phyloP scores from a whole-genome alignment of 2,113 vertebrate species.

The Butastur rufipennis region DNA sequence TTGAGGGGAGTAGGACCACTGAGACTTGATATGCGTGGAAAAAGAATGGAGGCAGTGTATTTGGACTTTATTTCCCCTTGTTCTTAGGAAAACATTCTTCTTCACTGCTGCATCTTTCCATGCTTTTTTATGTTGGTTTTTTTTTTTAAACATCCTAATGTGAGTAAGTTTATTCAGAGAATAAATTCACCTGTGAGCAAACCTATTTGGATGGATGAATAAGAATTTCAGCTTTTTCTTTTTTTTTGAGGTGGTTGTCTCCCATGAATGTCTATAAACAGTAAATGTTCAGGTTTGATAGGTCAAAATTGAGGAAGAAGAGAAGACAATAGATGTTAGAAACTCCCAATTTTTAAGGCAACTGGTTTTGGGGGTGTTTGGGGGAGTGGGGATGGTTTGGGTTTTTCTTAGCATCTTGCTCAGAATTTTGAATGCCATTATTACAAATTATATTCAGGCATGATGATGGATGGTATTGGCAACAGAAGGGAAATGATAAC shows the following conservation, averaged over 20 bases:
- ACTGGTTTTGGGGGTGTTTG: neutral
- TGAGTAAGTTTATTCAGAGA: neutral
- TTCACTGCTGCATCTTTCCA: neutral
- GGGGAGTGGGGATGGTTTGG: fast-evolving
- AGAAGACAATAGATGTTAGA: neutral
- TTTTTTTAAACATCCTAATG: neutral
- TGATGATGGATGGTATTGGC: neutral
- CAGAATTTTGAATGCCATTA: neutral
- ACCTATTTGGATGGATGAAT: neutral
- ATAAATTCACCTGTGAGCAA: neutral
- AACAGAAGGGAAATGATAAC: neutral
- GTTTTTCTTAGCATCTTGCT: neutral
- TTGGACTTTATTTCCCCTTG: constrained; percentile 8
- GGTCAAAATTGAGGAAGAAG: neutral
- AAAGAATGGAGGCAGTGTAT: neutral
- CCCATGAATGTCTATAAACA: neutral
- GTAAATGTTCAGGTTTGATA: neutral
- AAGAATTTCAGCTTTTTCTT: neutral
- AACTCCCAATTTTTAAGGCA: neutral
- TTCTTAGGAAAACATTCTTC: neutral
- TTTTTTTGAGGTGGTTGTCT: neutral
- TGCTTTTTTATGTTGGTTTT: neutral
- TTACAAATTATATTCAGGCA: neutral
- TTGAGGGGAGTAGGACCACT: neutral
- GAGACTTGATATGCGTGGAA: neutral